Evolutionary conservation across 2,113 vertebrate species (phyloP).

Genomic region (Cyanoderma ruficeps): DNA sequence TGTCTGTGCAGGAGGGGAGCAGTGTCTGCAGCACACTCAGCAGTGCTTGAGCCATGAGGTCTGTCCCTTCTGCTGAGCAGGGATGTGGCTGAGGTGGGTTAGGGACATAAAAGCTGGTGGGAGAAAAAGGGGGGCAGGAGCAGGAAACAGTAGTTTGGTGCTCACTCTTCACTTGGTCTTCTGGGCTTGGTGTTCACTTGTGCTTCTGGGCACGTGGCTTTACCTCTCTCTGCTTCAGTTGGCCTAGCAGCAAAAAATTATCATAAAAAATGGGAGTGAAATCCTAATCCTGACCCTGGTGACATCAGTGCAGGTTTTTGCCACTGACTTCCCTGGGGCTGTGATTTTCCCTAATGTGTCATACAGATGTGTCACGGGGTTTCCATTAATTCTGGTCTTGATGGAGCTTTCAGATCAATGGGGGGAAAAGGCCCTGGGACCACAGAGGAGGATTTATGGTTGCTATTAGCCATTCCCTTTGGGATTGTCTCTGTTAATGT

Average conservation of each 20-base stretch:
- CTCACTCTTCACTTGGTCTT: not conserved
- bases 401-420: not conserved
- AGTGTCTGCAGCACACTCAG: not conserved
- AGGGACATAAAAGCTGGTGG: not conserved
- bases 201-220: not conserved
- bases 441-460: not conserved
- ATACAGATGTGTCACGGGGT: not conserved
- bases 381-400: conserved; percentile 8
- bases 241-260: not conserved
- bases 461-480: not conserved
- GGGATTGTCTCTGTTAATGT: conserved; percentile 22
- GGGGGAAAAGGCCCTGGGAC: not conserved
- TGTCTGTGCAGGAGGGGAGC: not conserved
- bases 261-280: not conserved
- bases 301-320: not conserved
- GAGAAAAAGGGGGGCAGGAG: not conserved
- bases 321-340: not conserved
- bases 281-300: not conserved
- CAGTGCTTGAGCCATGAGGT: accelerated
- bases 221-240: not conserved
- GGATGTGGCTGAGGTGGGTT: not conserved
- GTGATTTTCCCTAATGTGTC: not conserved
- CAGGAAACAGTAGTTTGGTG: not conserved
- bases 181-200: not conserved
- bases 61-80: not conserved